A percentile compares a stretch with the other conserved stretches of the same genome.
Conservation (phyloP, 2,797 vertebrate genomes). For the Bovichtus variegatus region DNA sequence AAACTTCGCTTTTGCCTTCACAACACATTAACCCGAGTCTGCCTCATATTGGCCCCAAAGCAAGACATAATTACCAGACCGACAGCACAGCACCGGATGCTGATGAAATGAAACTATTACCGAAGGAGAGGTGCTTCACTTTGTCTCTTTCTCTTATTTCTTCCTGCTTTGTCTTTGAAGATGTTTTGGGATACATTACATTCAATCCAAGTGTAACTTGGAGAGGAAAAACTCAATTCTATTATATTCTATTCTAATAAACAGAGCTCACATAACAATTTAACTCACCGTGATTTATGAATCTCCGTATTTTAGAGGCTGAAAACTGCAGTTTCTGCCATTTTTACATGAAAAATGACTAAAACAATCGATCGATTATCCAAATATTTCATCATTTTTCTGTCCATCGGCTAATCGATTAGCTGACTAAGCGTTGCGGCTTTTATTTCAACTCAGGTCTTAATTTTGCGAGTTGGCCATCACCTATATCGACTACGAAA, state of each 20-base stretch:
- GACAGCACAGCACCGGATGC: slow-evolving; percentile 28
- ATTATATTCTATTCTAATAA: too few species aligned
- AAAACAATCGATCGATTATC: too few species aligned
- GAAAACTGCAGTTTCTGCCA: too few species aligned
- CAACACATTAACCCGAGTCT: slow-evolving; percentile 67
- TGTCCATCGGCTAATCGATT: too few species aligned
- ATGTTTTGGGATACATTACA: background rate
- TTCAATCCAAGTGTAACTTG: slow-evolving; percentile 1
- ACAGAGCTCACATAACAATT: slow-evolving; percentile 1
- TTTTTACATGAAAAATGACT: too few species aligned
- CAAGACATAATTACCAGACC: slow-evolving; percentile 60
- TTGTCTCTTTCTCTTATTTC: slow-evolving; percentile 33
- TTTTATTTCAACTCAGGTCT: too few species aligned
- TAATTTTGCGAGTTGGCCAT: background rate
- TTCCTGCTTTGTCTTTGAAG: slow-evolving; percentile 23
- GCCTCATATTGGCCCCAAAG: slow-evolving; percentile 56
- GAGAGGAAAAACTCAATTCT: slow-evolving; percentile 2
- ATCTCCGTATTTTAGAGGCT: too few species aligned
- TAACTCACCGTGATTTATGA: background rate
- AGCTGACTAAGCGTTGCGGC: too few species aligned
- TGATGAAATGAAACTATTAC: slow-evolving; percentile 55
- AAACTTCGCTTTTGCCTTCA: slow-evolving; percentile 62
- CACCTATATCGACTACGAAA: background rate
- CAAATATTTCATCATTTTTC: too few species aligned
- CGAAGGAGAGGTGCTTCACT: slow-evolving; percentile 27